Evolutionary conservation across 1,140 invertebrate species (phyloP), one percentile per base, ranked within the genome.

Genomic region (Pseudomyrmex cubaensis): DNA sequence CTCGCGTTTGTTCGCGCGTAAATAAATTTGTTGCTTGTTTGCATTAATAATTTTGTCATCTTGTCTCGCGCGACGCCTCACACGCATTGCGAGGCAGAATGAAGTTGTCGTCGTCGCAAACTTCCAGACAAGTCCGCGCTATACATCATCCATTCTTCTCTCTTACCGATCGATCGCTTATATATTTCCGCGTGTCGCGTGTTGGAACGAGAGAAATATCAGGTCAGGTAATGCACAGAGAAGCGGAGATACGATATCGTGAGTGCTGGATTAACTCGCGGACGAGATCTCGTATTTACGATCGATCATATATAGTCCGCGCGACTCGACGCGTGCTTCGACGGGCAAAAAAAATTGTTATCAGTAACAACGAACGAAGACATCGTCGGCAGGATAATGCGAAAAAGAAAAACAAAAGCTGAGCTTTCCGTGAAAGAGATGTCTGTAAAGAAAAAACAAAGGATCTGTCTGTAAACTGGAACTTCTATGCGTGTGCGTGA

Each of bases 141-240:
- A 59, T 59, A 7, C 35, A 59, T 78, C 52, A 59, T 70, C 20
- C 44, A 46, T 69, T 78, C 64, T 70, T 48, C 44, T 70, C 20
- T 70, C 35, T 35, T 35, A 15, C 13, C 44, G 64, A 78, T 59
- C 76, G 76, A 59, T 78, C 64, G 64, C 35, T 78, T 70, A 78
- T 54, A 78, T 78, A 20, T 20, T 20, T 78, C 64, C 64, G 35
- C 35, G 44, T 69, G 76, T 78, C 54, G 22, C 52, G 13, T 48
- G 64, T 57, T 57, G 63, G 35, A 57, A 69, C 50, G 62, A 69
- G 62, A 69, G 50, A 69, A 48, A 70, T 78, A 70, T 78, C 70
- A 70, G 54, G 52, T 56, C 63, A 20, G 20, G n/a, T n/a, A n/a
- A n/a, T n/a, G n/a, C n/a, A n/a, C 35, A 25, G 52, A 69, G 50